Conservation (phyloP, 2,113 vertebrate species). For the Cacatua alba region DNA sequence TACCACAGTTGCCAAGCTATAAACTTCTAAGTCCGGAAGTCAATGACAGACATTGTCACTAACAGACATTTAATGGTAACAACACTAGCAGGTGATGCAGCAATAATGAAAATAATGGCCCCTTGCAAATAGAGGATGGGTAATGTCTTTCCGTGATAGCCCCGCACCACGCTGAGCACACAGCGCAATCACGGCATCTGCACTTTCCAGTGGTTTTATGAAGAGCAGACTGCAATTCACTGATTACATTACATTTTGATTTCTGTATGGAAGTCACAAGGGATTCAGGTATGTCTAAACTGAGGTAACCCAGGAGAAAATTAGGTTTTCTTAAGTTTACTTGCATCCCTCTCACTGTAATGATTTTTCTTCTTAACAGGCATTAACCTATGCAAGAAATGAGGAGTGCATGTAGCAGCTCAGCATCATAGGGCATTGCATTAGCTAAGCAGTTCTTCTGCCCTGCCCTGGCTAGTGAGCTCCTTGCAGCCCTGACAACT, state of each 20-base stretch:
- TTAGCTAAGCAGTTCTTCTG: neutral
- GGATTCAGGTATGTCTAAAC: neutral
- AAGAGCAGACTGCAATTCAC: neutral
- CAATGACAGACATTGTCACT: neutral
- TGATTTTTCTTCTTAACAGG: neutral
- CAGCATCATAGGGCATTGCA: neutral
- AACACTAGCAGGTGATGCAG: neutral
- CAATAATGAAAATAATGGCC: neutral
- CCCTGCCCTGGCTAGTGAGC: neutral
- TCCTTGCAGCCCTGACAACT: neutral
- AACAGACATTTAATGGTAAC: neutral
- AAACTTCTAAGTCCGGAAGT: neutral
- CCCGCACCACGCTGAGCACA: neutral
- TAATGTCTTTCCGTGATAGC: neutral
- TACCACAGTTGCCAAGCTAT: neutral
- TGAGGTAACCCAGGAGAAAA: neutral
- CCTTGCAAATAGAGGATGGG: neutral
- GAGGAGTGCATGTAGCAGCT: neutral
- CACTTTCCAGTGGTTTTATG: neutral
- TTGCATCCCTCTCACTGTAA: neutral
- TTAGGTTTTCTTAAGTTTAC: neutral
- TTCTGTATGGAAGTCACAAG: neutral
- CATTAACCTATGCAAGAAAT: neutral
- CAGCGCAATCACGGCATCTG: neutral
- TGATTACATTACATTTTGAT: neutral